A percentile compares a stretch with the other conserved stretches of the same genome.
These are phyloP conservation scores for Epizoanthus scotinus DNA, from an alignment of 92 coral and sea anemone species.

Conservation along the genomic window DNA sequence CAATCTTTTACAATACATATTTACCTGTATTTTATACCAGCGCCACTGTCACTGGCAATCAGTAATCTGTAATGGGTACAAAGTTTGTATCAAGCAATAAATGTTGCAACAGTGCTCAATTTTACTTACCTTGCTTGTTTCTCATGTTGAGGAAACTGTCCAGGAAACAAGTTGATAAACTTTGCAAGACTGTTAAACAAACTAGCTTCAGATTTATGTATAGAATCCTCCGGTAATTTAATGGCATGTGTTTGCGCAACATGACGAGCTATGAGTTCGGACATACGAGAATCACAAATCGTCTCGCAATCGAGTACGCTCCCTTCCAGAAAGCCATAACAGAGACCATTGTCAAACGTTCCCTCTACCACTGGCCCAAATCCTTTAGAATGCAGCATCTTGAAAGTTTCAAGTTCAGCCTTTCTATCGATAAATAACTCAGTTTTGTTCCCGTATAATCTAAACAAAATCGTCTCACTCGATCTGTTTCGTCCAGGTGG, in stretches of 20 bases:
- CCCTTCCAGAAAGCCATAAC: constrained; percentile 84
- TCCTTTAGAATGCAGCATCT: constrained; percentile 72
- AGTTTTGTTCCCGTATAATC: constrained; percentile 91
- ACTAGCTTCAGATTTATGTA: constrained; percentile 55
- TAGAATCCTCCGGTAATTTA: constrained; percentile 47
- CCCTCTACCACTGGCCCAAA: constrained; percentile 85
- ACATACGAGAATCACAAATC: constrained; percentile 74
- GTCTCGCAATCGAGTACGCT: constrained; percentile 71
- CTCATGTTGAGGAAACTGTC: constrained; percentile 65
- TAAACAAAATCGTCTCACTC: constrained; percentile 80
- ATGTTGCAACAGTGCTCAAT: too few species aligned
- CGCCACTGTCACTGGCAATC: too few species aligned
- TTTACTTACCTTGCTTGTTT: constrained; percentile 73
- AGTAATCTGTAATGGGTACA: too few species aligned
- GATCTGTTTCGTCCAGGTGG: constrained; percentile 49
- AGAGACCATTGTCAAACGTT: constrained; percentile 84
- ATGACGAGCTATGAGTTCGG: constrained; percentile 78
- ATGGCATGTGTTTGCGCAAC: constrained; percentile 88
- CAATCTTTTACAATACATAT: too few species aligned
- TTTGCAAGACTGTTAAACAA: constrained; percentile 68
- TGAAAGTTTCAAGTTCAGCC: constrained; percentile 84
- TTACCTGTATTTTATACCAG: too few species aligned
- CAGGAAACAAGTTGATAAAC: constrained; percentile 78
- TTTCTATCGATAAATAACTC: constrained; percentile 92
- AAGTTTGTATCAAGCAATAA: too few species aligned